These are phyloP conservation scores for Psittacula cyanocephala DNA, from an alignment of 2,113 vertebrate genomes.

Conservation along the genomic window DNA sequence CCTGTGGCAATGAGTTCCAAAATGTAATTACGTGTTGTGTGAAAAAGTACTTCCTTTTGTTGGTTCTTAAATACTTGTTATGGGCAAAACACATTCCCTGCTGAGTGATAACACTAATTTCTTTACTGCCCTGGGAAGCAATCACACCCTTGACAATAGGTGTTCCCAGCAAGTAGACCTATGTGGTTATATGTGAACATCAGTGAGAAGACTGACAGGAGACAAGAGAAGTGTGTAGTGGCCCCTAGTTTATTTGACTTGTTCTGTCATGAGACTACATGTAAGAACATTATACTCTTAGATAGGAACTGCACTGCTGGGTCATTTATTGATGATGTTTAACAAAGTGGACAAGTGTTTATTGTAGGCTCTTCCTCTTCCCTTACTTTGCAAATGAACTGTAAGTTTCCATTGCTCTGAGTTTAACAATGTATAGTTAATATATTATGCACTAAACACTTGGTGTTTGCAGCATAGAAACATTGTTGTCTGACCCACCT, in stretches of 20 bases:
- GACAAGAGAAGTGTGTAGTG: background rate
- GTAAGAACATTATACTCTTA: background rate
- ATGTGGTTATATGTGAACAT: background rate
- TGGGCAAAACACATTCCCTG: background rate
- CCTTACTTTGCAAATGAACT: background rate
- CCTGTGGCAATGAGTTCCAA: conserved; percentile 51
- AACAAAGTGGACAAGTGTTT: conserved; percentile 55
- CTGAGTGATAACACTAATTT: conserved; percentile 37
- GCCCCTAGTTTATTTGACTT: background rate
- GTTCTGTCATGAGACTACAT: background rate
- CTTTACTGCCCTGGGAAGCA: background rate
- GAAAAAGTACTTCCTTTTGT: conserved; percentile 60
- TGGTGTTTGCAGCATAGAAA: background rate
- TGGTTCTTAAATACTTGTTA: conserved; percentile 43
- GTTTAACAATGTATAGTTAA: background rate
- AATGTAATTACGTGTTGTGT: conserved; percentile 52
- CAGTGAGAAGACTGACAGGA: background rate
- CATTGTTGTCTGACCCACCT: background rate
- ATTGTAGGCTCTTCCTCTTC: conserved; percentile 32
- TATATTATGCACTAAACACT: conserved; percentile 17
- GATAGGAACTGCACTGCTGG: background rate
- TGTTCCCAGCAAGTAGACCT: conserved; percentile 17
- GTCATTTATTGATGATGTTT: conserved; percentile 45
- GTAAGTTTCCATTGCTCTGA: background rate
- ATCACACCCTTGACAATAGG: conserved; percentile 11